phyloP scores from a whole-genome alignment of 2,113 vertebrate genomes.

The Phrynosoma blainvillii region DNA sequence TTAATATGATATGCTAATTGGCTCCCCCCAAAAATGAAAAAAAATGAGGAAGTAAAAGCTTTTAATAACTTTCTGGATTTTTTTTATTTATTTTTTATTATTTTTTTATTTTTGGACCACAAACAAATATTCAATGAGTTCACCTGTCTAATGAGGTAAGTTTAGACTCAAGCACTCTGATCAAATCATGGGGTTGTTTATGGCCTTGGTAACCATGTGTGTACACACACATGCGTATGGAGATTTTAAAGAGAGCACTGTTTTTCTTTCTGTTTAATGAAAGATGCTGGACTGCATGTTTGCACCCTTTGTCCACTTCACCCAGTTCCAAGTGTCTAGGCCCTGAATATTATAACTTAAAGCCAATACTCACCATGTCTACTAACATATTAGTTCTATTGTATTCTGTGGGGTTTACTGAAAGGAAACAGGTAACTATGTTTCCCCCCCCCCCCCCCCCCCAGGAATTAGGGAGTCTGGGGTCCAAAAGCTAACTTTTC shows the following conservation, averaged over 20 bases:
- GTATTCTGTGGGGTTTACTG: not conserved
- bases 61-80: not conserved
- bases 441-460: too few species aligned
- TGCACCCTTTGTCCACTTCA: not conserved
- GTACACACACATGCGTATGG: not conserved
- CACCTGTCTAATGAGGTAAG: not conserved
- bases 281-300: not conserved
- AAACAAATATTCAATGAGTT: not conserved
- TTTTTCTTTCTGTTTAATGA: too few species aligned
- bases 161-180: not conserved
- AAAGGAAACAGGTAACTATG: too few species aligned
- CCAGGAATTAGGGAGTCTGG: not conserved
- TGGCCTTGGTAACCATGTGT: not conserved
- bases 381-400: not conserved
- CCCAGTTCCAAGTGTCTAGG: too few species aligned
- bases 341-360: too few species aligned
- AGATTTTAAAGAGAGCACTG: not conserved
- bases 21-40: not conserved
- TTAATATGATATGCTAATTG: not conserved
- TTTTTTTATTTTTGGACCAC: not conserved
- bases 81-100: too few species aligned
- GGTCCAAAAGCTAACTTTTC: too few species aligned
- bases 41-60: not conserved
- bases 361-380: too few species aligned
- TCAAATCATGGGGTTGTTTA: not conserved